A percentile compares a stretch with the other conserved stretches of the same genome.
Conservation (phyloP, 2,797 vertebrate genomes). For the Rhinogobio ventralis region DNA sequence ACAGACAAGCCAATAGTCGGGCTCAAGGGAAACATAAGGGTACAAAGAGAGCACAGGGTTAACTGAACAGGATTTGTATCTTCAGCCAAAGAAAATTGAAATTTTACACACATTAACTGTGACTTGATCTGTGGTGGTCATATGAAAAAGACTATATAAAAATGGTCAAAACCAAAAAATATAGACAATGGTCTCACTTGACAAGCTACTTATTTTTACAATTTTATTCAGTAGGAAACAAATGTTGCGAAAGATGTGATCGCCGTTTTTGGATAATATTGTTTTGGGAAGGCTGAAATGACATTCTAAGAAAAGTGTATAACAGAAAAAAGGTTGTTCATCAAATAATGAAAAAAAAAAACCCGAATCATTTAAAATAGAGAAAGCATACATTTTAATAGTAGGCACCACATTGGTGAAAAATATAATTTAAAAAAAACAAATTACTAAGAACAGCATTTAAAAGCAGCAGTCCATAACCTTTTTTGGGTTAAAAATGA, state of each 20-base stretch:
- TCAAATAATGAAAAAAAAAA: not conserved
- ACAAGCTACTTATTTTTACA: not conserved
- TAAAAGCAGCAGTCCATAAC: not conserved
- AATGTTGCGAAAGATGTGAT: not conserved
- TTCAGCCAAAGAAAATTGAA: slow-evolving; percentile 40
- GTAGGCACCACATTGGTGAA: not conserved
- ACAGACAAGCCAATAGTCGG: slow-evolving; percentile 2
- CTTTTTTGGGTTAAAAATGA: too few relatives aligned
- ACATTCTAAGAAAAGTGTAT: slow-evolving; percentile 1
- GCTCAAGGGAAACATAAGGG: slow-evolving; percentile 29
- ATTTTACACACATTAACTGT: not conserved
- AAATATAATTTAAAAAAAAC: not conserved
- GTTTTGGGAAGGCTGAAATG: not conserved
- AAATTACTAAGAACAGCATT: not conserved
- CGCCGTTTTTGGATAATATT: not conserved
- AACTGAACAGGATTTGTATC: slow-evolving; percentile 23
- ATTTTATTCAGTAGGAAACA: not conserved
- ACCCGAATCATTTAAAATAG: not conserved
- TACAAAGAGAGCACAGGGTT: slow-evolving; percentile 24
- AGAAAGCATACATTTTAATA: not conserved
- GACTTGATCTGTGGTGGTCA: not conserved
- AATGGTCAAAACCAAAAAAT: not conserved
- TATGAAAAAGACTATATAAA: not conserved
- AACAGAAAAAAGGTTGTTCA: not conserved
- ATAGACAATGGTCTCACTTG: not conserved